These are phyloP conservation scores for Dryobotodes eremita DNA, from an alignment of 2,888 invertebrate species.

Conservation along the genomic window DNA sequence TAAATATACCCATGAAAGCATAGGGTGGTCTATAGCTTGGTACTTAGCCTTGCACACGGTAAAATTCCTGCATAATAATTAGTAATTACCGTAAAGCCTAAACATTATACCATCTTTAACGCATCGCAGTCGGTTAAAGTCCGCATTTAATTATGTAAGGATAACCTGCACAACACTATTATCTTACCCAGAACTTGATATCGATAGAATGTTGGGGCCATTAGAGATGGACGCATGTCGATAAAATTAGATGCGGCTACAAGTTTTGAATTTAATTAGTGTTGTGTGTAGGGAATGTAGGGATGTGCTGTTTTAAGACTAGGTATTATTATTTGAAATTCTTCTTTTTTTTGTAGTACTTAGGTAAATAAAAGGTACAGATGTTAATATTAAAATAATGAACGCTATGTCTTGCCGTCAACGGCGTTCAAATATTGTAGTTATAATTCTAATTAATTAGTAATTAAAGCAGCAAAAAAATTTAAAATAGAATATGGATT, in stretches of 20 bases:
- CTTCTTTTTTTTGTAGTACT: not conserved
- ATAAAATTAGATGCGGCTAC: conserved; percentile 53
- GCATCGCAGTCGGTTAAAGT: conserved; percentile 31
- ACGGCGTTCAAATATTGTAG: not conserved
- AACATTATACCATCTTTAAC: conserved; percentile 41
- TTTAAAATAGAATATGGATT: not conserved
- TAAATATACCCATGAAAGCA: not conserved
- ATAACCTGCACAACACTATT: conserved; percentile 54
- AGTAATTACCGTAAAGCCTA: conserved; percentile 16
- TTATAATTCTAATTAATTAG: not conserved
- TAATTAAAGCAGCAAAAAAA: not conserved
- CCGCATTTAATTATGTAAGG: conserved; percentile 48
- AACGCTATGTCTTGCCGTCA: not conserved
- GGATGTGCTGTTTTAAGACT: conserved; percentile 8
- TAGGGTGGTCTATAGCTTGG: not conserved
- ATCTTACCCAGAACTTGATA: conserved; percentile 41
- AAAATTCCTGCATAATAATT: conserved; percentile 36
- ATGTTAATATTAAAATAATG: not conserved
- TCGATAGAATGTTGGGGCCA: conserved; percentile 60
- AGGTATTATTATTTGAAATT: not conserved
- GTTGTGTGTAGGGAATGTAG: conserved; percentile 12
- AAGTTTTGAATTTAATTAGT: conserved; percentile 54
- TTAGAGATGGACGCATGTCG: conserved; percentile 62
- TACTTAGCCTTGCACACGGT: not conserved
- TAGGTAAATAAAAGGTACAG: not conserved